These are phyloP conservation scores for Chydorus sphaericus DNA, from an alignment of 2,888 invertebrate species.

Conservation along the genomic window DNA sequence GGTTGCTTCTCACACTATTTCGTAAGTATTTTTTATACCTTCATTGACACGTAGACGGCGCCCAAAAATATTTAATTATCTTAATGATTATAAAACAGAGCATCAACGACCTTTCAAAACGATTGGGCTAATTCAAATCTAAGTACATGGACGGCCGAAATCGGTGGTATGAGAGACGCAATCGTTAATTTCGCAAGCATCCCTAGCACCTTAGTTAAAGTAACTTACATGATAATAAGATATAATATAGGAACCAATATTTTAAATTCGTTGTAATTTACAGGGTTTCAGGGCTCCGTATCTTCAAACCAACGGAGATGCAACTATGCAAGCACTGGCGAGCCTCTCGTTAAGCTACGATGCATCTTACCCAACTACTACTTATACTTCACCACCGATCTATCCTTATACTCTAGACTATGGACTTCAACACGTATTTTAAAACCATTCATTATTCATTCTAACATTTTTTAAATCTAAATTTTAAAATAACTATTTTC, in stretches of 20 bases:
- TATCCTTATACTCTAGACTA: constrained; percentile 13
- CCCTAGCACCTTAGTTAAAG: background rate
- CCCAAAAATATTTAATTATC: background rate
- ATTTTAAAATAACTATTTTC: background rate
- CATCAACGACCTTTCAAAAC: background rate
- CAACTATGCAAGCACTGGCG: background rate
- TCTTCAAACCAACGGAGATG: constrained; percentile 6
- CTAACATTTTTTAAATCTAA: background rate
- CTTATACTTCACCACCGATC: background rate
- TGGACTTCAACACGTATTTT: constrained; percentile 3
- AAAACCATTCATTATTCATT: background rate
- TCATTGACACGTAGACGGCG: background rate
- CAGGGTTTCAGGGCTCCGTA: constrained; percentile 8
- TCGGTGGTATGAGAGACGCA: background rate
- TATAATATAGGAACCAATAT: background rate
- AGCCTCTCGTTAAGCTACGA: constrained; percentile 2
- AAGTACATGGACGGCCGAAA: background rate
- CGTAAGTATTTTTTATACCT: constrained; percentile 13
- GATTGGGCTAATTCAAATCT: background rate
- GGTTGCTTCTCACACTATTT: constrained; percentile 52
- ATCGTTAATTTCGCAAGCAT: background rate
- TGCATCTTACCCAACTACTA: background rate
- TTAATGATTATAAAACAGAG: background rate
- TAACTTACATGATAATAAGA: background rate
- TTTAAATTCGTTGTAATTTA: background rate